A percentile compares a stretch with the other conserved stretches of the same genome.
Evolutionary conservation across 2,888 invertebrate species (phyloP).

Genomic region (Drosophila anceps): DNA sequence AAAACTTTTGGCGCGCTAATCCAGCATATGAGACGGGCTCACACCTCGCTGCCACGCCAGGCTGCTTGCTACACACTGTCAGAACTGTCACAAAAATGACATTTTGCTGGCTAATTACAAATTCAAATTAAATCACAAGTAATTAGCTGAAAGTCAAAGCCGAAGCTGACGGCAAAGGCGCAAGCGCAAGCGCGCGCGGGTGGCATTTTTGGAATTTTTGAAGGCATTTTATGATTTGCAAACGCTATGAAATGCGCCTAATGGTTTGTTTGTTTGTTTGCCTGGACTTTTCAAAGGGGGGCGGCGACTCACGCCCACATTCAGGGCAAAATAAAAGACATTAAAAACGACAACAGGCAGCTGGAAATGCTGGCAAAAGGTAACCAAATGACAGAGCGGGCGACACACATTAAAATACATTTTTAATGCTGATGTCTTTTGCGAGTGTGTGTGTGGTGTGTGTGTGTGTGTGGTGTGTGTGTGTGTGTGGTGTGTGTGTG

Average conservation of each 20-base stretch:
- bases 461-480: conserved; percentile 34
- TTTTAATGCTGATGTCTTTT: conserved; percentile 73
- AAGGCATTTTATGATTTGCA: conserved; percentile 75
- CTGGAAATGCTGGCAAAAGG: conserved; percentile 41
- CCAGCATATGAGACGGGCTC: conserved; percentile 48
- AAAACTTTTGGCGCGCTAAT: conserved; percentile 58
- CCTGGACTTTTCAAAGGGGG: conserved; percentile 2
- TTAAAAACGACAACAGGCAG: conserved; percentile 72
- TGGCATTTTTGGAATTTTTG: conserved; percentile 58
- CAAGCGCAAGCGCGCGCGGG: conserved; percentile 17
- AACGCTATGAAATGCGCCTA: conserved; percentile 68
- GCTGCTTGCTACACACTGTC: conserved; percentile 49
- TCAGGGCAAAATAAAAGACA: conserved; percentile 64
- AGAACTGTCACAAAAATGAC: conserved; percentile 72
- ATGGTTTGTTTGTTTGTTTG: conserved; percentile 61
- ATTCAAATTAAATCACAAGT: conserved; percentile 82
- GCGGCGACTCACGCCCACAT: conserved; percentile 39
- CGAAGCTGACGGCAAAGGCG: no score
- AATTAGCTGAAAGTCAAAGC: conserved; percentile 72
- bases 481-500: conserved; percentile 18
- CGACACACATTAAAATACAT: conserved; percentile 79
- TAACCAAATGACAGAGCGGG: conserved; percentile 58
- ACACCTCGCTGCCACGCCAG: conserved; percentile 18
- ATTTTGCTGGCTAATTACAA: conserved; percentile 81
- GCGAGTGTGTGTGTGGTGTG: conserved; percentile 12